Evolutionary conservation across 1,140 invertebrate genomes (phyloP), one percentile per base, ranked within the genome.

Genomic region (Holcopasites calliopsidis): DNA sequence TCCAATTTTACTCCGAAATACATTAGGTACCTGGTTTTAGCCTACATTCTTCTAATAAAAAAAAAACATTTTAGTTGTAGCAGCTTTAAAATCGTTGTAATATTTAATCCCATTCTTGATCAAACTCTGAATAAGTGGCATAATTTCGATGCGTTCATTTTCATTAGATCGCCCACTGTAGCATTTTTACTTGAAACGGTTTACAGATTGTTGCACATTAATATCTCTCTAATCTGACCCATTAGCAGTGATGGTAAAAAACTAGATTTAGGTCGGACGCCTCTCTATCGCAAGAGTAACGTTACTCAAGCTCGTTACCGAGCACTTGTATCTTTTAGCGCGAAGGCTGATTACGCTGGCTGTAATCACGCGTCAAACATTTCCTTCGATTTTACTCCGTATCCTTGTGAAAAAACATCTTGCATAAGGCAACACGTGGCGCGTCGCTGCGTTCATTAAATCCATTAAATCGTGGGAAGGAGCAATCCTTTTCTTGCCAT

Each of bases 251-350:
- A 33, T 33, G 26, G 16, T 18, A n/a, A 33, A 69, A 57, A 69
- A 69, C 33, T 33, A 57, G 7, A 21, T 42, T 69, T 57, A 69
- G 52, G 38, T 69, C 28, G 52, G 28, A 28, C 38, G 35, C n/a
- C n/a, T 23, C 28, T 42, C 7, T 57, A 35, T 68, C 23, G 65
- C 65, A 54, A 68, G 33, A 55, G 23, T 1, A 35, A 16, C 49
- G 21, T 68, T 54, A 31, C 65, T 40, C 35, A 54, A 68, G n/a
- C 31, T 31, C 21, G n/a, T 38, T 58, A 16, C n/a, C 38, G 55
- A n/a, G n/a, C n/a, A n/a, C n/a, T 38, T 7, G 11, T 38, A 58
- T 58, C 31, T 38, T 38, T 35, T 21, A 57, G 21, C 54, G 8
- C 28, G n/a, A 57, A 57, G n/a, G 1, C 1, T 28, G 54, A 57